Conservation (phyloP, 2,888 invertebrate genomes). For the Zygogramma bicolorata region DNA sequence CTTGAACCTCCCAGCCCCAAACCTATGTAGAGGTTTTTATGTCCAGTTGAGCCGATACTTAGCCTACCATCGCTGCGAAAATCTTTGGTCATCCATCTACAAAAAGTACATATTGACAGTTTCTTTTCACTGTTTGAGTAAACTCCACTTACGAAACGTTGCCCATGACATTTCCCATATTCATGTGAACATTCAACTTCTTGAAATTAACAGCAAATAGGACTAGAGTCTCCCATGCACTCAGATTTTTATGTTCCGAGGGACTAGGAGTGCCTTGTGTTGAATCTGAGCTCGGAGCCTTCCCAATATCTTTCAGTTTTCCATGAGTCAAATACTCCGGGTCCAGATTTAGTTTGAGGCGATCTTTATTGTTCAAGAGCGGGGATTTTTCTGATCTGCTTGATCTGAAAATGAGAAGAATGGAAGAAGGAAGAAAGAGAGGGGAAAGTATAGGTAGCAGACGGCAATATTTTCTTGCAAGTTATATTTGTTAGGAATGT, state of each 20-base stretch:
- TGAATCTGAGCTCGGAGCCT: slow-evolving; percentile 70
- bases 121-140: neutral
- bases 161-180: slow-evolving; percentile 99
- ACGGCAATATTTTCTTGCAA: no score
- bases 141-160: slow-evolving; percentile 77
- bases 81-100: slow-evolving; percentile 91
- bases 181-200: slow-evolving; percentile 96
- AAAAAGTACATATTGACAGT: slow-evolving; percentile 30
- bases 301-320: slow-evolving; percentile 70
- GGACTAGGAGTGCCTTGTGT: slow-evolving; percentile 69
- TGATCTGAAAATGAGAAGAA: slow-evolving; percentile 25
- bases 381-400: slow-evolving; percentile 58
- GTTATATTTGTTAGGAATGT: no score
- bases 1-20: slow-evolving; percentile 90
- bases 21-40: slow-evolving; percentile 92
- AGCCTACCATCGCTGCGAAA: slow-evolving; percentile 92
- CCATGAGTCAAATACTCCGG: slow-evolving; percentile 66
- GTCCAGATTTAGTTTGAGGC: slow-evolving; percentile 71
- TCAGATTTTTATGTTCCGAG: slow-evolving; percentile 74
- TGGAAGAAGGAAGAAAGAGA: no score
- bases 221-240: slow-evolving; percentile 96
- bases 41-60: slow-evolving; percentile 93
- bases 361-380: slow-evolving; percentile 68
- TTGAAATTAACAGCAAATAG: slow-evolving; percentile 97
- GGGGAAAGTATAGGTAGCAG: no score